phyloP scores from a whole-genome alignment of 2,888 invertebrate species.

The Torymus texanus region DNA sequence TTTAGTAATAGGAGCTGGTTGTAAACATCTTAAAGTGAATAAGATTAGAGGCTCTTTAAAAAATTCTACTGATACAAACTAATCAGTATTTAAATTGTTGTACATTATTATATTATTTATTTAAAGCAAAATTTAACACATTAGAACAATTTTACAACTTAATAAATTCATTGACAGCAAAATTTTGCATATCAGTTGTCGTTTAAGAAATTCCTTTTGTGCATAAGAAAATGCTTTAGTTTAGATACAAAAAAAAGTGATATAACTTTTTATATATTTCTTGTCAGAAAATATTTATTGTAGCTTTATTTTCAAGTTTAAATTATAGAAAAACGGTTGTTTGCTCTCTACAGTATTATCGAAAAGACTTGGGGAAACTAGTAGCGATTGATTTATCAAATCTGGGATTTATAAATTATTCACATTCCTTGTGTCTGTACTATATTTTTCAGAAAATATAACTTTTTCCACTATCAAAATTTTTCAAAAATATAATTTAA shows the following conservation, averaged over 20 bases:
- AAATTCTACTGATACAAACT: too few relatives aligned
- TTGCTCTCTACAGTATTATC: background rate
- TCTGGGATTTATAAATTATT: too few relatives aligned
- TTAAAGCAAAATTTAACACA: too few relatives aligned
- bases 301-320: conserved; percentile 12
- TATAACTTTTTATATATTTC: background rate
- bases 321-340: background rate
- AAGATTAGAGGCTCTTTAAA: background rate
- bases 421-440: background rate
- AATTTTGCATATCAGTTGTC: too few relatives aligned
- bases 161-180: too few relatives aligned
- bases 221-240: background rate
- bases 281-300: conserved; percentile 2
- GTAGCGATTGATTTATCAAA: too few relatives aligned
- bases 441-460: conserved; percentile 7
- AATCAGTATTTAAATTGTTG: too few relatives aligned
- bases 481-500: background rate
- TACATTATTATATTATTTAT: too few relatives aligned
- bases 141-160: too few relatives aligned
- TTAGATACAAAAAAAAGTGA: too few relatives aligned
- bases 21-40: conserved; percentile 36
- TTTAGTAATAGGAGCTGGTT: background rate
- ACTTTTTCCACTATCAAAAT: background rate
- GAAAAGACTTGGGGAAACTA: too few relatives aligned
- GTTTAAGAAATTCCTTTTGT: background rate